These are phyloP conservation scores for Nixonia krombeini DNA, from an alignment of 1,140 invertebrate genomes.

Conservation along the genomic window DNA sequence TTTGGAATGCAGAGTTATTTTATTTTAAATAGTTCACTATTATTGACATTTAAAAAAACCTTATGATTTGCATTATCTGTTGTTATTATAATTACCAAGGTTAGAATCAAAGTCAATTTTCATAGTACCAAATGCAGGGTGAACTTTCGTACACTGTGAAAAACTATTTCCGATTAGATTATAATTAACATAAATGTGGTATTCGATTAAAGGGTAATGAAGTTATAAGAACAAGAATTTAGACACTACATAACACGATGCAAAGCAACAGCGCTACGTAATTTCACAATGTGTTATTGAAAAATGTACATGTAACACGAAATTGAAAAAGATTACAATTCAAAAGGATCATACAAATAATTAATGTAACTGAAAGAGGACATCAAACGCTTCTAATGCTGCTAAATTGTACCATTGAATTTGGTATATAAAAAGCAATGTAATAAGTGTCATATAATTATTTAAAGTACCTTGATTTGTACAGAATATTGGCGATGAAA, in stretches of 20 bases:
- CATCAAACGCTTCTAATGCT: neutral
- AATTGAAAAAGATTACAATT: slow-evolving; percentile 6
- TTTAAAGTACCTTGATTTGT: too few species aligned
- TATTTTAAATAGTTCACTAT: too few species aligned
- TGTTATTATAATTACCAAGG: too few species aligned
- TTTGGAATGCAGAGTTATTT: too few species aligned
- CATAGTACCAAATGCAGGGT: slow-evolving; percentile 45
- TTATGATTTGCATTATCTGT: too few species aligned
- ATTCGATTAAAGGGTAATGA: slow-evolving; percentile 1
- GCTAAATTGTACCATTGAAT: too few species aligned
- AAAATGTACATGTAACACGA: slow-evolving; percentile 10
- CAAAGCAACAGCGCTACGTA: slow-evolving; percentile 4
- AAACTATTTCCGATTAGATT: slow-evolving; percentile 40
- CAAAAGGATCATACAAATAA: slow-evolving; percentile 13
- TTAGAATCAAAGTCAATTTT: slow-evolving; percentile 38
- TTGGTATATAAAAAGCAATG: too few species aligned
- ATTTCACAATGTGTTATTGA: slow-evolving; percentile 19
- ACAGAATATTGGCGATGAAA: too few species aligned
- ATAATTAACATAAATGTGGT: slow-evolving; percentile 28
- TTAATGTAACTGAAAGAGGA: too few species aligned
- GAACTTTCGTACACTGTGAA: slow-evolving; percentile 36
- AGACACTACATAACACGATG: slow-evolving; percentile 21
- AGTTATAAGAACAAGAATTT: too few species aligned
- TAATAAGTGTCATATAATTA: too few species aligned
- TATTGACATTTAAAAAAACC: too few species aligned